Percentiles rank a stretch among this genome's conserved stretches.
Conservation (phyloP, 1,140 invertebrate species). For the Doryteuthis pealeii region DNA sequence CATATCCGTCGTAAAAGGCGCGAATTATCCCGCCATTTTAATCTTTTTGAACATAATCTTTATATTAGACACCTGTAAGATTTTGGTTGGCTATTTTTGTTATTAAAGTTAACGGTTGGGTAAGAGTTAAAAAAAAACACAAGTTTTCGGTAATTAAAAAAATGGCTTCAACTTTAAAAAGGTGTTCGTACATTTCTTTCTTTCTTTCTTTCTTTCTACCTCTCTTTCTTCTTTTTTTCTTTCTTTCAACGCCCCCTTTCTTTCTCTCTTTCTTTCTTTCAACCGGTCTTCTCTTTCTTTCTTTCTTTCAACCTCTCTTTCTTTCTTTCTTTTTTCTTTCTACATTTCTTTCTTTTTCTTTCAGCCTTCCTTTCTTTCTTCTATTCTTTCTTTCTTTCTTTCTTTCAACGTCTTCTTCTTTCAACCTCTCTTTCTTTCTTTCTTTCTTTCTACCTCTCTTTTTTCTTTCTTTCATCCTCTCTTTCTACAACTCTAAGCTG, state of each 20-base stretch:
- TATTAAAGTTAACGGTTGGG: too few relatives aligned
- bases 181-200: too few relatives aligned
- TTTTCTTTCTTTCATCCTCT: neutral
- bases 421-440: neutral
- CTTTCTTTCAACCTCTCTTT: neutral
- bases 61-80: too few relatives aligned
- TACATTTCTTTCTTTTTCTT: neutral
- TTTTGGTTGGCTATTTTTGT: too few relatives aligned
- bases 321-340: neutral
- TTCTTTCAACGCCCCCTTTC: neutral
- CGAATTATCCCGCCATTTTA: too few relatives aligned
- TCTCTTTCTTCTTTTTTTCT: neutral
- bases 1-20: too few relatives aligned
- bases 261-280: neutral
- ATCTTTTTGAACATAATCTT: too few relatives aligned
- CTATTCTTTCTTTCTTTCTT: neutral
- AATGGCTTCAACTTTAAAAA: too few relatives aligned
- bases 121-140: too few relatives aligned
- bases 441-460: neutral
- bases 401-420: neutral
- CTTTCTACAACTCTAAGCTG: neutral
- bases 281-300: neutral
- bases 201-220: too few relatives aligned
- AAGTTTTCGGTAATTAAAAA: too few relatives aligned
- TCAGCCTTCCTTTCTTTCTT: neutral